Evolutionary conservation across 2,113 vertebrate genomes (phyloP).

Genomic region (Megalops atlanticus): DNA sequence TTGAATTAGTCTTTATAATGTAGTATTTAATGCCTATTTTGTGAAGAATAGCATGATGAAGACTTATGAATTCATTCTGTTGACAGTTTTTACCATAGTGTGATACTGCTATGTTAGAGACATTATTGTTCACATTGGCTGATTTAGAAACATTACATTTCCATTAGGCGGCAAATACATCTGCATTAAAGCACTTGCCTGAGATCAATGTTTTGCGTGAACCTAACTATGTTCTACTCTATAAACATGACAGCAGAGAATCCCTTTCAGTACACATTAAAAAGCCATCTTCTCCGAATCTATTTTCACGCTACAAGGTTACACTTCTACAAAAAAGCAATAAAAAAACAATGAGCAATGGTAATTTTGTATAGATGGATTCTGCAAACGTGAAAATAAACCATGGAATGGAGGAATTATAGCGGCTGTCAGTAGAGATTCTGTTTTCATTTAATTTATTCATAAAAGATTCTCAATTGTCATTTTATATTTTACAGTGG

Average conservation of each 20-base stretch:
- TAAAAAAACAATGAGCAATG: not conserved
- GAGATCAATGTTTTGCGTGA: constrained; percentile 17
- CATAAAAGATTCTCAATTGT: constrained; percentile 43
- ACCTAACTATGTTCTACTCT: not conserved
- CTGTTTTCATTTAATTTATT: constrained; percentile 40
- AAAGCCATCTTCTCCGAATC: not conserved
- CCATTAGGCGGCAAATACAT: constrained; percentile 22
- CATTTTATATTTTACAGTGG: constrained; percentile 30
- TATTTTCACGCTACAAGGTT: constrained; percentile 3
- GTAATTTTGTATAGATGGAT: constrained; percentile 1
- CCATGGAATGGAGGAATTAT: constrained; percentile 3
- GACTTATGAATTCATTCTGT: not conserved
- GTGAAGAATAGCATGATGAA: not conserved
- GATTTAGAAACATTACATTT: not conserved
- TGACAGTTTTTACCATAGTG: not conserved
- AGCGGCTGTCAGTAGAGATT: constrained; percentile 27
- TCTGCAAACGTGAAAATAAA: not conserved
- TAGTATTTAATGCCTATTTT: not conserved
- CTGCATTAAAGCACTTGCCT: constrained; percentile 9
- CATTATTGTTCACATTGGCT: not conserved
- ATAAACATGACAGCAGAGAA: not conserved
- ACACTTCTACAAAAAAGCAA: not conserved
- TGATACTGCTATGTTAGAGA: not conserved
- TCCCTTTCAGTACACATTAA: not conserved
- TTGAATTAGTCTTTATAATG: not conserved